These are phyloP conservation scores for Porites lobata DNA, from an alignment of 92 coral and sea anemone genomes.

Conservation along the genomic window DNA sequence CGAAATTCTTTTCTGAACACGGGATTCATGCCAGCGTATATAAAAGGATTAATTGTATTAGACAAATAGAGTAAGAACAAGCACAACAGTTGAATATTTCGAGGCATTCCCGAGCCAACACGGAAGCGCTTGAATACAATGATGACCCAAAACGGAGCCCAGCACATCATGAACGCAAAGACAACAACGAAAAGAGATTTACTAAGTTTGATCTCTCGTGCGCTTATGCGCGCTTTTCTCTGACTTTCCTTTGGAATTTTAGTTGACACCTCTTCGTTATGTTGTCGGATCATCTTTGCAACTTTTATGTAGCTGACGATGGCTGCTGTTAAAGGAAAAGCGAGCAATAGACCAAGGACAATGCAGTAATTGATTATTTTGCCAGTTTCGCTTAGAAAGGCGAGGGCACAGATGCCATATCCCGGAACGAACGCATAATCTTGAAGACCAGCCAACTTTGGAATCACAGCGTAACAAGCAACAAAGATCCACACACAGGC, in stretches of 20 bases:
- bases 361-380: background rate
- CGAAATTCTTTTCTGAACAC: background rate
- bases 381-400: background rate
- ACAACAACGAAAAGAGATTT: conserved; percentile 21
- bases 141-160: conserved; percentile 8
- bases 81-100: background rate
- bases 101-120: background rate
- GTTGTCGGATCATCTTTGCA: background rate
- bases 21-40: conserved; percentile 24
- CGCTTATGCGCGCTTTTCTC: background rate
- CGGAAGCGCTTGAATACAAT: background rate
- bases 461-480: background rate
- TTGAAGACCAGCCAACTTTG: background rate
- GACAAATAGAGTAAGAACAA: background rate
- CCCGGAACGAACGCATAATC: conserved; percentile 1
- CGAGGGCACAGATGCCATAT: background rate
- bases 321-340: background rate
- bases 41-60: conserved; percentile 17
- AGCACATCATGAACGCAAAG: conserved; percentile 5
- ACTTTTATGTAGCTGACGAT: background rate
- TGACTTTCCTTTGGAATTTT: background rate
- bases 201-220: background rate
- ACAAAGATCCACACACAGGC: background rate
- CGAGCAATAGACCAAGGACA: background rate
- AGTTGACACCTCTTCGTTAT: background rate